Evolutionary conservation across 30 jellyfish, hydroid and myxozoan genomes (phyloP), one percentile per base, ranked within the genome.

Genomic region (Aurelia aurita complex sp. Pacific): DNA sequence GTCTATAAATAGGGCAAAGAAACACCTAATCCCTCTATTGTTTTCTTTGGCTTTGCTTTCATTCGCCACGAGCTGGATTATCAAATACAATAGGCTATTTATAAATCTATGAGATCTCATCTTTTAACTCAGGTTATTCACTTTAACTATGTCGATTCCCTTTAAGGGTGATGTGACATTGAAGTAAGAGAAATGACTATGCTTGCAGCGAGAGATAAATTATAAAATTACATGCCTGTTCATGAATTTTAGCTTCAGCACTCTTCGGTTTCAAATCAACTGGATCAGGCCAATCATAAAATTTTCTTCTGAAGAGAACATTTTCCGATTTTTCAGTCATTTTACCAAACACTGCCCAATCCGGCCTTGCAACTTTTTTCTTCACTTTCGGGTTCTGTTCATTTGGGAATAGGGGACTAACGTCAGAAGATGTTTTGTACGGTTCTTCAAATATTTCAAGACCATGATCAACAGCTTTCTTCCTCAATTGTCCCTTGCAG

Each of bases 201-300:
- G 52, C 0, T 1, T 40, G 8, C 52, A 3, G 52, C 52, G 6
- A 40, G 52, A 2, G 6, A 40, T 40, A 3, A 40, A 40, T 9
- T 40, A 40, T 3, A 40, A 40, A 40, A 40, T 40, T 40, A 40
- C 52, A 40, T 46, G 87, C 98, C 96, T 92, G 94, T 33, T 82
- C 96, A 63, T 77, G 98, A 19, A 87, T 97, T 82, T 82, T 92
- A 54, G 91, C 89, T 81, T 92, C 97, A 0, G 88, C 96, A 13
- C 96, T 87, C 38, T 80, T 75, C 35, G 89, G 96, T 74, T 86
- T 84, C 76, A 92, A 72, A 54, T 92, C 91, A n/a, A 92, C 99
- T 12, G 99, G 97, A 68, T 94, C 99, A 14, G 99, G 99, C 99
- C 99, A 94, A 75, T 94, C 97, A 78, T 9, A 89, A 67, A 94